Evolutionary conservation across 1,140 invertebrate genomes (phyloP).

Genomic region (Hyles euphorbiae): DNA sequence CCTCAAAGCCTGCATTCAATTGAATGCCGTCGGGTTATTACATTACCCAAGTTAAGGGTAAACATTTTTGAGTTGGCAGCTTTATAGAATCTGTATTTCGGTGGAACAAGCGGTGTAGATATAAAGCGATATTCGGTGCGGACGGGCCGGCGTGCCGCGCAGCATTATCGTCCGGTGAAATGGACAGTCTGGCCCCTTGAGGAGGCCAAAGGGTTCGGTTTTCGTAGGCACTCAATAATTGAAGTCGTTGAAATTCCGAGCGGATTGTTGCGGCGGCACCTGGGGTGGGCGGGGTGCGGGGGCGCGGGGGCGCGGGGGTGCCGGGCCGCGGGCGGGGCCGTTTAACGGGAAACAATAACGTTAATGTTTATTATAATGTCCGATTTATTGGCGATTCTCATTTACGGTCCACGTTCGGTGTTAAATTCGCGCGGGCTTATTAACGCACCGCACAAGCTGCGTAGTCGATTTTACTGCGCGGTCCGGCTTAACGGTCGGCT

Average conservation of each 20-base stretch:
- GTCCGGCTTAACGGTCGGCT: slow-evolving; percentile 45
- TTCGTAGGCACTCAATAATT: slow-evolving; percentile 69
- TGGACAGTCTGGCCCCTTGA: slow-evolving; percentile 61
- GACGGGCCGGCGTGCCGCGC: slow-evolving; percentile 39
- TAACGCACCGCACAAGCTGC: slow-evolving; percentile 45
- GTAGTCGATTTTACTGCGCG: slow-evolving; percentile 53
- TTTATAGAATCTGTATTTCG: too few species aligned
- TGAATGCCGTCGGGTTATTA: neutral
- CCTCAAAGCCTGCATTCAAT: slow-evolving; percentile 10
- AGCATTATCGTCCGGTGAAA: slow-evolving; percentile 55
- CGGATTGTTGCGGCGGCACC: slow-evolving; percentile 60
- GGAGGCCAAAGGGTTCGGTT: slow-evolving; percentile 59
- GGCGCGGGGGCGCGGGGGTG: slow-evolving; percentile 18
- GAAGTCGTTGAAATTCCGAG: slow-evolving; percentile 69
- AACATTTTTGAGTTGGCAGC: too few species aligned
- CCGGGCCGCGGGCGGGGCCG: slow-evolving; percentile 19
- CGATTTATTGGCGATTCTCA: slow-evolving; percentile 65
- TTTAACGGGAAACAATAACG: slow-evolving; percentile 64
- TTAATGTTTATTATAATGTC: slow-evolving; percentile 68
- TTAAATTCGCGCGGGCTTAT: slow-evolving; percentile 55
- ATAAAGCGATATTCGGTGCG: slow-evolving; percentile 51
- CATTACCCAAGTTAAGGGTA: too few species aligned
- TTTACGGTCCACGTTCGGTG: slow-evolving; percentile 44
- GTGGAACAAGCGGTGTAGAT: slow-evolving; percentile 8
- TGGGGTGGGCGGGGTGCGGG: slow-evolving; percentile 28